A percentile compares a stretch with the other conserved stretches of the same genome.
These are phyloP conservation scores for Poecile atricapillus DNA, from an alignment of 2,113 vertebrate species.

Conservation along the genomic window DNA sequence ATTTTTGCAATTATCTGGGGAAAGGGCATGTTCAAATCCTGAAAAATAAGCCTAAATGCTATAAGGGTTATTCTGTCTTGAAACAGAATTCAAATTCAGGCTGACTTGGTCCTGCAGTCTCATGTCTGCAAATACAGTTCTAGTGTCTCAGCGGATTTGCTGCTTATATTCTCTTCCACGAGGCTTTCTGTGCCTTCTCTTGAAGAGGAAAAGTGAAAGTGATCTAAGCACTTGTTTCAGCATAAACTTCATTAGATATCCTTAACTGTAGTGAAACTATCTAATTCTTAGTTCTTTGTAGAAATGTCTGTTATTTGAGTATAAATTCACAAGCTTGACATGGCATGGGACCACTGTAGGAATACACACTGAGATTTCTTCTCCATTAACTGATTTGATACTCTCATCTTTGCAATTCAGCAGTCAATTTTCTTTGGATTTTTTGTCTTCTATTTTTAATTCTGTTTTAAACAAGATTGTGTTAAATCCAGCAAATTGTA, in stretches of 20 bases:
- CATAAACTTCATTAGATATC: not conserved
- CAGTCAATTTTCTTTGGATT: not conserved
- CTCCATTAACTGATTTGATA: not conserved
- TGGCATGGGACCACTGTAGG: not conserved
- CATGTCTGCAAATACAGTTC: not conserved
- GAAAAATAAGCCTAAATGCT: not conserved
- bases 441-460: not conserved
- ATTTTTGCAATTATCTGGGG: not conserved
- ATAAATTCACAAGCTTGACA: not conserved
- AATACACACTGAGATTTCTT: not conserved
- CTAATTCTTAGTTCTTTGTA: not conserved
- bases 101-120: not conserved
- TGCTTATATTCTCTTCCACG: not conserved
- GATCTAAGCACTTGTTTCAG: not conserved
- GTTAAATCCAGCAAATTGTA: not conserved
- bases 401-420: not conserved
- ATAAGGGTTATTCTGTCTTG: not conserved
- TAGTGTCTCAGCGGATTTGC: not conserved
- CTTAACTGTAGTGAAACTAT: not conserved
- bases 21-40: not conserved
- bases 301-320: not conserved
- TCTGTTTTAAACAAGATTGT: not conserved
- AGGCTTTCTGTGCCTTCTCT: not conserved
- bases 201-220: not conserved
- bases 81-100: not conserved